Base-by-base conservation (phyloP, 2,113 vertebrate genomes). In the Murina feae region DNA sequence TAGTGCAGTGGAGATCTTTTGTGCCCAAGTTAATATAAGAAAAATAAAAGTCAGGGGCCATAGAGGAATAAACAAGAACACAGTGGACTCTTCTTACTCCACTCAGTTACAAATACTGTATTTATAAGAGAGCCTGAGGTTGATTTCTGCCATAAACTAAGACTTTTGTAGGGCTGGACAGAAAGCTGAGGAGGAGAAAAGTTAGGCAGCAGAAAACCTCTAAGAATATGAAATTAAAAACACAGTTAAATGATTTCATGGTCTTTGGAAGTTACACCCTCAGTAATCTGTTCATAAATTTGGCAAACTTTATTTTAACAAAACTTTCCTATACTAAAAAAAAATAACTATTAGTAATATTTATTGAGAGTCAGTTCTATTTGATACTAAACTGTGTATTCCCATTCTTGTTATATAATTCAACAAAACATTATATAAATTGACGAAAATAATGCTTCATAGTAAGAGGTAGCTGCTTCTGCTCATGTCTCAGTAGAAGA, bases 1-100 rank as follows among this genome's bases (percentile, higher is more conserved):
- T 99, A 99, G 98, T 99, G 99, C 97, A 99, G 98, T 93, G 99
- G 99, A 96, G 99, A 99, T 98, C 99, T 99, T 97, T 98, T 98
- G 95, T 97, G 96, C 66, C 96, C 97, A 98, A 96, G 96, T 92
- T 96, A 96, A 97, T 79, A 85, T 68, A 90, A 75, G 81, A 90
- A 96, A 95, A 80, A 96, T 58, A 83, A 96, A 97, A 92, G 96
- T 91, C 94, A 96, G 94, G 93, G 96, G 96, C 92, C 92, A 96
- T 75, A 94, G 69, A 95, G 18, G 39, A 72, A 69, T 93, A 58
- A 95, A 90, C 80, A 98, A 95, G 93, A 97, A 58, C 84, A 95
- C 25, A 94, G 81, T 69, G 87, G 42, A 80, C 58, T 69, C 60
- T 85, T 49, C 60, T 78, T 49, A 86, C 3, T 86, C 2, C 1